Evolutionary conservation across 2,797 vertebrate genomes (phyloP), one percentile per base, ranked within the genome.

Genomic region (Rhinophrynus dorsalis): DNA sequence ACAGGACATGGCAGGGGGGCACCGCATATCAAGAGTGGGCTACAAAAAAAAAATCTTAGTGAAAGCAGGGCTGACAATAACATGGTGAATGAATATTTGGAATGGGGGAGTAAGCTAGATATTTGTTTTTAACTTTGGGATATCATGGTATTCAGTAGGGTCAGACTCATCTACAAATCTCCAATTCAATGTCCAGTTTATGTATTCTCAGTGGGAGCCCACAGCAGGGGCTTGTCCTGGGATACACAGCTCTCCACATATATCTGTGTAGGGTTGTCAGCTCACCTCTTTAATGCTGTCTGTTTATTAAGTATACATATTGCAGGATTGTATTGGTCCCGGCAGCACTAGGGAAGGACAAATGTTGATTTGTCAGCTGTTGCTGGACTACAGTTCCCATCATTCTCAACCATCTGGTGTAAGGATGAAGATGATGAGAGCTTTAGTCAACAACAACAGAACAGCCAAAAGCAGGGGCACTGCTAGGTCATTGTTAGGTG

Each of bases 41-140:
- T 30, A 30, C 20, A 54, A 57, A 20, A 62, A 64, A 20, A 21
- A 69, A 63, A 50, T 24, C 24, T 37, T 35, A 71, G 68, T 40
- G 60, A 71, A 64, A 71, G 60, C 60, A 57, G 13, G 13, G 40
- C 17, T 18, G 32, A 64, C 60, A 64, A 64, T 32, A 58, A 54
- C 23, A 56, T 13, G n/a, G 50, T 45, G 55, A 50, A 56, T 50
- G 26, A 71, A 64, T 40, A 71, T 18, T 1, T 35, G 35, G 54
- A 26, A 23, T 38, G 17, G 55, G 40, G 52, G 37, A 47, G n/a
- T 26, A 38, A 62, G 37, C 26, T 27, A n/a, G 32, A 33, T 71
- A 51, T 71, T 71, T 63, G 59, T 71, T 71, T 70, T 64, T 50
- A 48, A 13, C 30, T 18, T 21, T 54, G 17, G 33, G 11, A 12